Evolutionary conservation across 2,113 vertebrate species (phyloP).

Genomic region (Psilopogon haemacephalus): DNA sequence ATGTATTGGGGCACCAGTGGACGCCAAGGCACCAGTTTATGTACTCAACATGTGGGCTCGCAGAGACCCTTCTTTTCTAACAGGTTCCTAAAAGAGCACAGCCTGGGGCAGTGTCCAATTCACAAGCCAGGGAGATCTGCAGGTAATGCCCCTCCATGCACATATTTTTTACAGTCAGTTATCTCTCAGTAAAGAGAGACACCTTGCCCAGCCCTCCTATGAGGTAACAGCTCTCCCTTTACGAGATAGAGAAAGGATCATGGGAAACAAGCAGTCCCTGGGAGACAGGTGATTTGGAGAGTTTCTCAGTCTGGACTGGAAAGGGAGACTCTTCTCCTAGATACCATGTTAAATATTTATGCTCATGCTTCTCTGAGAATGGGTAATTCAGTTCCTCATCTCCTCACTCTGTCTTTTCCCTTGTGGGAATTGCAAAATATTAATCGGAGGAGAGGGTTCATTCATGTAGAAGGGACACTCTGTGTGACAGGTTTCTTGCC

Average conservation of each 20-base stretch:
- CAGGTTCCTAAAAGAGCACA: background rate
- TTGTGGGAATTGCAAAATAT: background rate
- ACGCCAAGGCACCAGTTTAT: background rate
- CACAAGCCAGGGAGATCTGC: background rate
- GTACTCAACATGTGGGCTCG: background rate
- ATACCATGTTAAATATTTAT: conserved; percentile 40
- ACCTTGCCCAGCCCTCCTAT: background rate
- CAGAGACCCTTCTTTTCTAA: background rate
- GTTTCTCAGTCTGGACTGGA: background rate
- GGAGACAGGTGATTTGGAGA: background rate
- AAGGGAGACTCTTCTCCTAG: conserved; percentile 1
- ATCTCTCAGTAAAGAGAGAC: background rate
- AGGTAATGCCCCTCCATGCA: background rate
- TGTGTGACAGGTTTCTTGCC: conserved; percentile 25
- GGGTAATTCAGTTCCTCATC: background rate
- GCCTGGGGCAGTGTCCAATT: background rate
- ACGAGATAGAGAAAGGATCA: background rate
- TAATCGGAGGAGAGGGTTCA: conserved; percentile 31
- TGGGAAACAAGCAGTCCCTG: background rate
- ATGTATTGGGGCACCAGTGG: background rate
- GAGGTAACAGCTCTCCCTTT: background rate
- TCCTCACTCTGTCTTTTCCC: background rate
- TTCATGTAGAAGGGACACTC: conserved; percentile 29
- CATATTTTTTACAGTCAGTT: background rate
- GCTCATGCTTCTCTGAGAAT: background rate